Evolutionary conservation across 2,888 invertebrate species (phyloP).

Genomic region (Sinopyrophorus schimmeli): DNA sequence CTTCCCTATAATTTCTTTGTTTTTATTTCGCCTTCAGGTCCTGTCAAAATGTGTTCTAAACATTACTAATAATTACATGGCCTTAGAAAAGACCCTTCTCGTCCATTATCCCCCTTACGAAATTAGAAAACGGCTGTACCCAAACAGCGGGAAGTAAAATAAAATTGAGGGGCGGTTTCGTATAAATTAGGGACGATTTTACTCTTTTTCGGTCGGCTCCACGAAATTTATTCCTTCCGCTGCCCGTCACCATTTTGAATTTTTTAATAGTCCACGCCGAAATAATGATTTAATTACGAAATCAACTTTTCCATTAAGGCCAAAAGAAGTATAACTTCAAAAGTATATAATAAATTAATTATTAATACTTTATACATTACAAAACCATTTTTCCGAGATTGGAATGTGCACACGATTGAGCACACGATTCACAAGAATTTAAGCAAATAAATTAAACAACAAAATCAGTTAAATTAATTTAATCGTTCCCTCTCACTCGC

Average conservation of each 20-base stretch:
- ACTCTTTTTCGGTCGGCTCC: constrained; percentile 39
- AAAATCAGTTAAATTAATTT: too few species aligned
- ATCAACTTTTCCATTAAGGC: constrained; percentile 13
- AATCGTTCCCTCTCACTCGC: too few species aligned
- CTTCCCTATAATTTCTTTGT: constrained; percentile 38
- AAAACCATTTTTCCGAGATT: too few species aligned
- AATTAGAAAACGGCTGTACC: constrained; percentile 25
- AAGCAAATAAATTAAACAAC: too few species aligned
- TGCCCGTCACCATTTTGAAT: constrained; percentile 44
- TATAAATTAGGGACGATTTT: constrained; percentile 43
- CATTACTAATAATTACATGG: constrained; percentile 37
- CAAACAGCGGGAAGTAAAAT: constrained; percentile 37
- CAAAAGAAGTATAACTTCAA: too few species aligned
- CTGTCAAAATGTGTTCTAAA: constrained; percentile 39
- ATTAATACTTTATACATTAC: too few species aligned
- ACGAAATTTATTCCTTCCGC: constrained; percentile 44
- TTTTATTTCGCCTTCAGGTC: constrained; percentile 38
- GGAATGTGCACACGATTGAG: too few species aligned
- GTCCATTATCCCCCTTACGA: constrained; percentile 29
- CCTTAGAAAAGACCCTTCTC: constrained; percentile 22
- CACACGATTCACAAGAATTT: too few species aligned
- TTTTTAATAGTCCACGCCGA: constrained; percentile 25
- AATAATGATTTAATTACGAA: constrained; percentile 26
- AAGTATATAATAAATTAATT: too few species aligned
- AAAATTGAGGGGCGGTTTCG: constrained; percentile 36